Conservation (phyloP, 2,113 vertebrate species). For the Crotophaga sulcirostris region DNA sequence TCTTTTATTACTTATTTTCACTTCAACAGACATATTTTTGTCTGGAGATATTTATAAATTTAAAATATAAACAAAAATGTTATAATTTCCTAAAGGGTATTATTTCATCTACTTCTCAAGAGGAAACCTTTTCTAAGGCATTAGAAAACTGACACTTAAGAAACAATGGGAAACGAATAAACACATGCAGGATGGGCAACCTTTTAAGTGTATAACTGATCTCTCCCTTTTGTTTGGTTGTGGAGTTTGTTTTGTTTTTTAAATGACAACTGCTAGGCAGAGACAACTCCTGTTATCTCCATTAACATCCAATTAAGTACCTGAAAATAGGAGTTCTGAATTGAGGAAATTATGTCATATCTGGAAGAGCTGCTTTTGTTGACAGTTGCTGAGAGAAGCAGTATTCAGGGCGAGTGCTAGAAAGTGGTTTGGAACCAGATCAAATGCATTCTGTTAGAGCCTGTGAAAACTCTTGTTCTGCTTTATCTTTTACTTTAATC, state of each 20-base stretch:
- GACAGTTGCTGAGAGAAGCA: not conserved
- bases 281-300: not conserved
- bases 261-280: not conserved
- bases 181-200: not conserved
- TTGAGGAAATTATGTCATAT: not conserved
- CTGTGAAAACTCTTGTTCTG: not conserved
- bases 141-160: not conserved
- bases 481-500: not conserved
- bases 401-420: not conserved
- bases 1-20: not conserved
- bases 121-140: not conserved
- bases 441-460: not conserved
- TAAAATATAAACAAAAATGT: not conserved
- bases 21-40: not conserved
- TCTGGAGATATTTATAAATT: not conserved
- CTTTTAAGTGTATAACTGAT: not conserved
- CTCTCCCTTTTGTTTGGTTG: not conserved
- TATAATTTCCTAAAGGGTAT: not conserved
- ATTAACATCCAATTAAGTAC: not conserved
- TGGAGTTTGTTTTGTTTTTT: not conserved
- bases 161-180: conserved; percentile 12
- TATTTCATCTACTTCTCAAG: not conserved
- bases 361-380: not conserved
- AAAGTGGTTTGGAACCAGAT: not conserved
- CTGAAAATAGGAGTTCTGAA: conserved; percentile 2